Base-by-base conservation (phyloP, 2,113 vertebrate species). In the Marmota monax region DNA sequence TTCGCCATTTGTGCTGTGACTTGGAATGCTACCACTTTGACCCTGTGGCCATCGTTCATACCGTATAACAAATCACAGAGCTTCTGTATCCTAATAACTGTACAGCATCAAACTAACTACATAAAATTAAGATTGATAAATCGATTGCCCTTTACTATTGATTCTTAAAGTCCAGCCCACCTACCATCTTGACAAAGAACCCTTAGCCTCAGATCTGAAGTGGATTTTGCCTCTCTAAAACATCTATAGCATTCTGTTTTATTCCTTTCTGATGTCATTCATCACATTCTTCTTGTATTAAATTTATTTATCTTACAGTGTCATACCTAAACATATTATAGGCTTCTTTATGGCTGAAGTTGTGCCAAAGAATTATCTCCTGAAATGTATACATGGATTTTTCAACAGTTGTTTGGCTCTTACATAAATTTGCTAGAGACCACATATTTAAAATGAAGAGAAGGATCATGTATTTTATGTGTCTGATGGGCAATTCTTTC, bases 401-500 rank as follows among this genome's bases (percentile, higher is more conserved):
- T 83, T 63, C 14, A 70, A n/a, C 7, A 39, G 34, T 70, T 83
- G 25, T 84, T 92, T 67, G 61, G 32, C 76, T 69, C 8, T 58
- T 58, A 17, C 7, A 39, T 72, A 94, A 69, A 94, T 37, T 37
- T 74, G 32, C 25, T 93, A 42, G 51, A 95, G 32, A 16, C 10
- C 16, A 20, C 9, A 18, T 80, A 42, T 45, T 97, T 78, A 87
- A 76, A 51, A 91, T 65, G 63, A 96, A 95, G 16, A 13, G 42
- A 91, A 86, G 22, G 80, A 53, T 96, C 5, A 77, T 70, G 67
- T 97, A 79, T 63, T 0, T 0, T 97, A 70, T 90, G 76, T 98
- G 23, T 85, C 88, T 72, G 69, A n/a, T 70, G 92, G 97, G 1
- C 42, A 70, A 97, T 78, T 78, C 67, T 1, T 92, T 92, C 84